phyloP scores from a whole-genome alignment of 2,797 vertebrate genomes.

The Sebastes nivosus region DNA sequence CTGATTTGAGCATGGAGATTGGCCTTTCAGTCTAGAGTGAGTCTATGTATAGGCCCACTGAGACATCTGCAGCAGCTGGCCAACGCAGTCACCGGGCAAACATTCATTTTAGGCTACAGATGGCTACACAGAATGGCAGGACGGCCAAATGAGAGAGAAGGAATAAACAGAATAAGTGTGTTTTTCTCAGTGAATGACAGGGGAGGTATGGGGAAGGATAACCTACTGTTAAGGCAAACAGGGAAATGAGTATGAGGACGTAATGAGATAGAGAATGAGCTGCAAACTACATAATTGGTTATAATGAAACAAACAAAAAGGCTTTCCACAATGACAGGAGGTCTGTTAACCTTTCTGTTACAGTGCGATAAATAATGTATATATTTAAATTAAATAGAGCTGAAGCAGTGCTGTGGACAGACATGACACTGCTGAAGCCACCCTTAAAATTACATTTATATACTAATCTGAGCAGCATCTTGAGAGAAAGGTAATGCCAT shows the following conservation, averaged over 20 bases:
- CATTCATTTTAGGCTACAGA: slow-evolving; percentile 48
- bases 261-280: slow-evolving; percentile 1
- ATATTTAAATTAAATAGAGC: not conserved
- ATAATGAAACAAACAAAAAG: slow-evolving; percentile 11
- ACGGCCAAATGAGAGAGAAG: slow-evolving; percentile 51
- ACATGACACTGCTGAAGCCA: not conserved
- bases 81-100: slow-evolving; percentile 54
- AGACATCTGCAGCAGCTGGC: slow-evolving; percentile 63
- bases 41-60: slow-evolving; percentile 60
- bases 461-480: not conserved
- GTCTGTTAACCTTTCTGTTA: not conserved
- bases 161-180: slow-evolving; percentile 26
- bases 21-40: slow-evolving; percentile 29
- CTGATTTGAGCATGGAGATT: slow-evolving; percentile 45
- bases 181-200: slow-evolving; percentile 29
- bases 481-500: not conserved
- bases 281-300: slow-evolving; percentile 12
- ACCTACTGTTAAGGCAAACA: slow-evolving; percentile 20
- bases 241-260: not conserved
- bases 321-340: not conserved
- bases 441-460: not conserved
- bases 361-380: not conserved
- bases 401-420: not conserved
- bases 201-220: slow-evolving; percentile 14
- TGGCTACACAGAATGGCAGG: slow-evolving; percentile 11